Evolutionary conservation across 2,113 vertebrate species (phyloP).

Genomic region (Limanda limanda): DNA sequence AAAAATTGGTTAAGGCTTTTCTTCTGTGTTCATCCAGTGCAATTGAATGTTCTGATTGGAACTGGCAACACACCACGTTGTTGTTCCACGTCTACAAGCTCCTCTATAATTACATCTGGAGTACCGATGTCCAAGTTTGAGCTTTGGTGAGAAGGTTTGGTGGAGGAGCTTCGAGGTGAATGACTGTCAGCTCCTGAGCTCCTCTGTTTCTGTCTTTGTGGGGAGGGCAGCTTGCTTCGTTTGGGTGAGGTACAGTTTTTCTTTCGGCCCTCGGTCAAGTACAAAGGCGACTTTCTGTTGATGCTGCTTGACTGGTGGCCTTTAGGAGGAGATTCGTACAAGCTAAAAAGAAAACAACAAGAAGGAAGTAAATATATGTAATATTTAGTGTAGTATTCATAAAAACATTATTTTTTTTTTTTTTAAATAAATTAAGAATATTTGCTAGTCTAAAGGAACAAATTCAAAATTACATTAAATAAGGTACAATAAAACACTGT

Average conservation of each 20-base stretch:
- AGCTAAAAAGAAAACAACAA: slow-evolving; percentile 20
- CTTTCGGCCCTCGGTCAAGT: not conserved
- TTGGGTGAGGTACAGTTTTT: slow-evolving; percentile 1
- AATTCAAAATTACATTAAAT: no score
- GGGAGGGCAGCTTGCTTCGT: slow-evolving; percentile 8
- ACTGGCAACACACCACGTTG: slow-evolving; percentile 28
- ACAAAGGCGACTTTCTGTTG: slow-evolving; percentile 23
- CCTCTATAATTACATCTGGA: slow-evolving; percentile 87
- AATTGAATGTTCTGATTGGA: not conserved
- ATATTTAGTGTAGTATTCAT: not conserved
- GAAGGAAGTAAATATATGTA: not conserved
- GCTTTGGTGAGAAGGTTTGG: not conserved
- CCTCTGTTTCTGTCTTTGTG: slow-evolving; percentile 16
- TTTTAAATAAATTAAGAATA: not conserved
- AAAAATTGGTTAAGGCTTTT: not conserved
- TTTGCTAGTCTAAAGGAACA: no score
- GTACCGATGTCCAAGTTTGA: slow-evolving; percentile 7
- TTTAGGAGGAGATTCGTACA: not conserved
- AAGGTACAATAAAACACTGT: no score
- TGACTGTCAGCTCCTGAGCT: slow-evolving; percentile 15
- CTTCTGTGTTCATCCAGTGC: not conserved
- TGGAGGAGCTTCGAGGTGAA: not conserved
- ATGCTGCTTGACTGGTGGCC: not conserved
- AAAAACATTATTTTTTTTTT: no score
- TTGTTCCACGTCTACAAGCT: slow-evolving; percentile 80